A percentile compares a stretch with the other conserved stretches of the same genome.
Conservation (phyloP, 2,113 vertebrate genomes). For the Chauna torquata region DNA sequence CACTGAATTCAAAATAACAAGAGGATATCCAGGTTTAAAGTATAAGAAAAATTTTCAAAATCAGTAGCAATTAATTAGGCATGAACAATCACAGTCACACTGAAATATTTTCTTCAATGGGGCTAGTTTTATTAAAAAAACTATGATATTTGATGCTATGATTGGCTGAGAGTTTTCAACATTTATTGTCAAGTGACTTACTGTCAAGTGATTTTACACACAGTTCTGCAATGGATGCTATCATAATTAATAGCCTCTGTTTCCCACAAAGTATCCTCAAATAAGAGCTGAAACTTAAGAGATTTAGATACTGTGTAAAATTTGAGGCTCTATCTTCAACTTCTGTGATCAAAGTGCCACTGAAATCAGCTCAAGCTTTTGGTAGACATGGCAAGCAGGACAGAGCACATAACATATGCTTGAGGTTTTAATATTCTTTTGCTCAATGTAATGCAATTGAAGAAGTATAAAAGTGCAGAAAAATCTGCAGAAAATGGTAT, state of each 20-base stretch:
- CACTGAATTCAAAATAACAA: neutral
- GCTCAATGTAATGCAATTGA: neutral
- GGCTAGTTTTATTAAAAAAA: neutral
- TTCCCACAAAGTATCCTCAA: neutral
- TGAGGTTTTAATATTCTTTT: neutral
- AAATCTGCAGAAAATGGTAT: neutral
- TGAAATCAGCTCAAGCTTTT: neutral
- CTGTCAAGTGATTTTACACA: neutral
- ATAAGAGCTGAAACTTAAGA: neutral
- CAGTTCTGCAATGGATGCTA: neutral
- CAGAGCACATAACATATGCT: neutral
- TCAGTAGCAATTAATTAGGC: neutral
- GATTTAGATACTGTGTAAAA: neutral
- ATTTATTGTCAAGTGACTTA: neutral
- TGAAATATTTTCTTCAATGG: neutral
- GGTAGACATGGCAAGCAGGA: neutral
- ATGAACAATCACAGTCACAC: neutral
- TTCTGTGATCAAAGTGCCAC: neutral
- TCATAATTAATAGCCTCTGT: neutral
- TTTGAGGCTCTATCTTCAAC: neutral
- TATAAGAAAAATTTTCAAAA: slow-evolving; percentile 14
- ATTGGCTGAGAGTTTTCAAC: neutral
- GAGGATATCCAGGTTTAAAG: neutral
- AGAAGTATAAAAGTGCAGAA: neutral
- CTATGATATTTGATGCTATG: neutral